phyloP scores from a whole-genome alignment of 1,140 invertebrate genomes.

The Pseudomyrmex cubaensis region DNA sequence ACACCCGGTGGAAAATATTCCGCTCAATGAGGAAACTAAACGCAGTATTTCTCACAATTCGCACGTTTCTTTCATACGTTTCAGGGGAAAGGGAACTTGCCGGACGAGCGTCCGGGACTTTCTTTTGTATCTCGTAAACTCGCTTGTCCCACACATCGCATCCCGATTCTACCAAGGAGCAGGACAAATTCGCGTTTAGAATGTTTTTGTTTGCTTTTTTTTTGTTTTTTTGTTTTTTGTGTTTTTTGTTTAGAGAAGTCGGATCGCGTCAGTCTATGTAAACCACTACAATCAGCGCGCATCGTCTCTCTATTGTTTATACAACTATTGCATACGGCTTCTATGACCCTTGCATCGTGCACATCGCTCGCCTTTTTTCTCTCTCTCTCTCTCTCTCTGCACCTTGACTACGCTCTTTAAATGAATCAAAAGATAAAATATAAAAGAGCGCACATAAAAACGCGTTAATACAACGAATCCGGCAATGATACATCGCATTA shows the following conservation, averaged over 20 bases:
- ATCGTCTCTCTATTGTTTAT: constrained; percentile 62
- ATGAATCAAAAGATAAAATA: not conserved
- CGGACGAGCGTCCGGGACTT: not conserved
- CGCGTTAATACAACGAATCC: no score
- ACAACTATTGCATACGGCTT: constrained; percentile 57
- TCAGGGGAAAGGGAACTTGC: constrained; percentile 11
- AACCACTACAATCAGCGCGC: constrained; percentile 49
- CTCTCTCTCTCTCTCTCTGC: not conserved
- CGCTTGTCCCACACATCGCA: constrained; percentile 47
- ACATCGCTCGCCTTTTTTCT: constrained; percentile 26
- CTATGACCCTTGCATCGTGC: constrained; percentile 52
- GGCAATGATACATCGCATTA: not conserved
- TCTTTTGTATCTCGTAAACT: constrained; percentile 53
- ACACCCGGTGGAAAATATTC: not conserved
- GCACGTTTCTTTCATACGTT: not conserved
- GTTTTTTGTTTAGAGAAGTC: constrained; percentile 19
- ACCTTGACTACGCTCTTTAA: constrained; percentile 28
- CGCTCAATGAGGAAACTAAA: constrained; percentile 3
- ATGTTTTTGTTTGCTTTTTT: no score
- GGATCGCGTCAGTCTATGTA: not conserved
- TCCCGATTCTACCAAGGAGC: constrained; percentile 24
- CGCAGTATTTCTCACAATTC: not conserved
- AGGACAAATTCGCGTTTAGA: constrained; percentile 19
- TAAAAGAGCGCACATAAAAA: no score
- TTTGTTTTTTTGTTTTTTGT: constrained; percentile 19